Evolutionary conservation across 2,113 vertebrate genomes (phyloP).

Genomic region (Sarotherodon lohbergeri): DNA sequence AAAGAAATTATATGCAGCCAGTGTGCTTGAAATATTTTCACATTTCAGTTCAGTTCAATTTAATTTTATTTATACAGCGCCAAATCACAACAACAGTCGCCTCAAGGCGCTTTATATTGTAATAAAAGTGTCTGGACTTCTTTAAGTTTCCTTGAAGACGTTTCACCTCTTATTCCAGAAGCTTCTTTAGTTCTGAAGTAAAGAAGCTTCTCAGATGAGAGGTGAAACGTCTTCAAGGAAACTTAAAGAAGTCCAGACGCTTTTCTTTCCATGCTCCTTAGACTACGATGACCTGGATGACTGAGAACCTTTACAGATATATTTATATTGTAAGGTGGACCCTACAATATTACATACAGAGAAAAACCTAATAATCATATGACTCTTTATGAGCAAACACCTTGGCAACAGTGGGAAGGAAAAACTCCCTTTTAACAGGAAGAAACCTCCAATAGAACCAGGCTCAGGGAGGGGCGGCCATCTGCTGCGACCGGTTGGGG

Average conservation of each 20-base stretch:
- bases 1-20: not conserved
- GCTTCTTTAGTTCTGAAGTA: not conserved
- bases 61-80: not conserved
- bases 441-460: not conserved
- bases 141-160: not conserved
- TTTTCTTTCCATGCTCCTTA: not conserved
- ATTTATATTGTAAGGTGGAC: not conserved
- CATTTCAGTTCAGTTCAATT: not conserved
- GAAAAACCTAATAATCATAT: not conserved
- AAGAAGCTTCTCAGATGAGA: not conserved
- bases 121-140: not conserved
- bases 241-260: not conserved
- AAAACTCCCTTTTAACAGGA: not conserved
- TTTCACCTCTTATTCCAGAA: not conserved
- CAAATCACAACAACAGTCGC: not conserved
- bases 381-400: not conserved
- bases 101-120: not conserved
- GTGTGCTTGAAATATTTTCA: not conserved
- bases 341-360: not conserved
- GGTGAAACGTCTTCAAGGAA: not conserved
- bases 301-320: not conserved
- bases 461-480: not conserved
- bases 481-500: not conserved
- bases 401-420: not conserved
- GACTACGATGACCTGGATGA: not conserved